phyloP scores from a whole-genome alignment of 2,888 invertebrate genomes.

The Deladenus siricidicola region DNA sequence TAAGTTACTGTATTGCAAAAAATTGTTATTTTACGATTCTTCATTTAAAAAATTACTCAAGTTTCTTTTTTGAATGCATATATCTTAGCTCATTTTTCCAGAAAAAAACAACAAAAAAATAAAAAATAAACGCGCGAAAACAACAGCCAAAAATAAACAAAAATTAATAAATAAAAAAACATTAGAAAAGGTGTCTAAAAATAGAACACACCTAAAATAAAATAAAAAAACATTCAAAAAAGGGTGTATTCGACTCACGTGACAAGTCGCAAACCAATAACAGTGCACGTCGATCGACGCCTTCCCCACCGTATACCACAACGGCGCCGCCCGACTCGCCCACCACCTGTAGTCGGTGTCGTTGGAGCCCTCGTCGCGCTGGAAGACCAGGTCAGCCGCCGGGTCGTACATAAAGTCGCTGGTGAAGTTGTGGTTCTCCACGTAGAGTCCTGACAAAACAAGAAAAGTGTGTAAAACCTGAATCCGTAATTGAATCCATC shows the following conservation, averaged over 20 bases:
- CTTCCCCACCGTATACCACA: constrained; percentile 52
- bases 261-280: constrained; percentile 50
- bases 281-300: constrained; percentile 48
- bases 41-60: too few species aligned
- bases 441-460: constrained; percentile 52
- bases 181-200: too few species aligned
- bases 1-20: too few species aligned
- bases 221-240: too few species aligned
- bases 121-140: not conserved
- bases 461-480: not conserved
- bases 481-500: not conserved
- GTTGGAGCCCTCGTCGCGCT: constrained; percentile 41
- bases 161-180: constrained; percentile 1
- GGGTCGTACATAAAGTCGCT: constrained; percentile 52
- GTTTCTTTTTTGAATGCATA: too few species aligned
- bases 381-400: constrained; percentile 36
- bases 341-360: constrained; percentile 48
- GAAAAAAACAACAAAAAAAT: not conserved
- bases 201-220: too few species aligned
- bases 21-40: too few species aligned
- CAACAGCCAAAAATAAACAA: not conserved
- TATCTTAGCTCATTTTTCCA: too few species aligned
- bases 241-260: constrained; percentile 40
- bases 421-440: constrained; percentile 52
- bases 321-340: constrained; percentile 42